phyloP scores from a whole-genome alignment of 1,140 invertebrate species.

The Steinernema khuongi region DNA sequence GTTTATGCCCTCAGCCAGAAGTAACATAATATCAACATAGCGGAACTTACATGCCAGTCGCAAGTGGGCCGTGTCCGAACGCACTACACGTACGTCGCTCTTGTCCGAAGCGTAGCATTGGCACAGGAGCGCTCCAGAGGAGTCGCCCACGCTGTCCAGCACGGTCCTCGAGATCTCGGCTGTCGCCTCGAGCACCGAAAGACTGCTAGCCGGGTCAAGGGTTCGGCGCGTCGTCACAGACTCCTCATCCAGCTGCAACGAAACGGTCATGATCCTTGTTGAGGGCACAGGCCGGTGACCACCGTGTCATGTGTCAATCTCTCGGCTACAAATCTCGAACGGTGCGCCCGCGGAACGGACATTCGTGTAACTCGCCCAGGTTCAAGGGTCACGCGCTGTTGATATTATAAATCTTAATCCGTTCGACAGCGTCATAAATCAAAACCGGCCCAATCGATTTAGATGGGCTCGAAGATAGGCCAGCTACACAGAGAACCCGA shows the following conservation, averaged over 20 bases:
- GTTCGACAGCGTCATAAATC: conserved; percentile 14
- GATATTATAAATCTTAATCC: conserved; percentile 17
- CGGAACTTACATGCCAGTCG: conserved; percentile 50
- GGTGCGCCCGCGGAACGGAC: neutral
- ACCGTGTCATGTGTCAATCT: neutral
- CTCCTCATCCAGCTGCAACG: neutral
- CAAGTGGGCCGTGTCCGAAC: conserved; percentile 47
- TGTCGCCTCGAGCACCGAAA: neutral
- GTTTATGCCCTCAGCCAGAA: neutral
- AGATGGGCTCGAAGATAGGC: neutral
- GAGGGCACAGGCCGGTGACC: neutral
- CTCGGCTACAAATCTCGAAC: neutral
- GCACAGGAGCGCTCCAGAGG: conserved; percentile 49
- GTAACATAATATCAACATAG: neutral
- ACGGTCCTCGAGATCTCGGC: neutral
- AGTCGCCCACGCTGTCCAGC: neutral
- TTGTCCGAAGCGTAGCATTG: conserved; percentile 49
- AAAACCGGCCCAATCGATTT: neutral
- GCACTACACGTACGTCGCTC: conserved; percentile 33
- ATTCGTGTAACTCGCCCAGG: neutral
- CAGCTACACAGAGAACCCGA: neutral
- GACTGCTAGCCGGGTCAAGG: neutral
- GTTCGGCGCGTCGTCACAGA: neutral
- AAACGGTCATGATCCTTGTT: neutral
- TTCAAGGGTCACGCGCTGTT: conserved; percentile 14